Evolutionary conservation across 2,113 vertebrate genomes (phyloP), one percentile per base, ranked within the genome.

Genomic region (Platysteira castanea): DNA sequence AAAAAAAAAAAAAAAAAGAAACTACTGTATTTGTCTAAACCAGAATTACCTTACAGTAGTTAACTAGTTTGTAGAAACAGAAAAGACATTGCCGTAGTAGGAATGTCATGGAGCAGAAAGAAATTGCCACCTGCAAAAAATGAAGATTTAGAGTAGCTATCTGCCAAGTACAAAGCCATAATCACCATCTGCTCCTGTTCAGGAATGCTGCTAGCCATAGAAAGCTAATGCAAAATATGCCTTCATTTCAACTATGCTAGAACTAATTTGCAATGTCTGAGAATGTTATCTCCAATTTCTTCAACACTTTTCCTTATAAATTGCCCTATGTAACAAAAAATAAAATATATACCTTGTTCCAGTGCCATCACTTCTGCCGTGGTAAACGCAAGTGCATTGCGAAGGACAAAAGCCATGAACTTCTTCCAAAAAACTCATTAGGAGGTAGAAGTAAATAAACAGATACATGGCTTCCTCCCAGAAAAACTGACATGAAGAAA

Each of bases 321-420:
- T 31, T 50, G 35, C 44, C 21, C 60, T 19, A 8, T n/a, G 63
- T 13, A 85, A 84, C 2, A 87, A 85, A 67, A 31, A 89, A 87
- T 78, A 82, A 93, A 59, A 85, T 2, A 52, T 42, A 12, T 99
- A 99, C 99, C 99, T 99, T 96, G 97, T 96, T 90, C 98, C 98
- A 6, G 97, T 91, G 95, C 98, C 99, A 39, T 99, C 99, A 27
- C 97, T 97, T 70, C 97, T 98, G 93, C 98, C 98, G 28, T 98
- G 98, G 92, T 98, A 98, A 92, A 98, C 97, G 24, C 99, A 99
- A 95, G 98, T 98, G 89, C 99, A 99, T 95, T 99, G 99, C 11
- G 99, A 98, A n/a, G 99, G 99, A 92, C 99, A 99, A 61, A 98
- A 98, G 4, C 98, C 90, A n/a, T 73, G 57, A 63, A 90, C 95